Conservation (phyloP, 2,797 vertebrate genomes). For the Pseudocheirus occidentalis region DNA sequence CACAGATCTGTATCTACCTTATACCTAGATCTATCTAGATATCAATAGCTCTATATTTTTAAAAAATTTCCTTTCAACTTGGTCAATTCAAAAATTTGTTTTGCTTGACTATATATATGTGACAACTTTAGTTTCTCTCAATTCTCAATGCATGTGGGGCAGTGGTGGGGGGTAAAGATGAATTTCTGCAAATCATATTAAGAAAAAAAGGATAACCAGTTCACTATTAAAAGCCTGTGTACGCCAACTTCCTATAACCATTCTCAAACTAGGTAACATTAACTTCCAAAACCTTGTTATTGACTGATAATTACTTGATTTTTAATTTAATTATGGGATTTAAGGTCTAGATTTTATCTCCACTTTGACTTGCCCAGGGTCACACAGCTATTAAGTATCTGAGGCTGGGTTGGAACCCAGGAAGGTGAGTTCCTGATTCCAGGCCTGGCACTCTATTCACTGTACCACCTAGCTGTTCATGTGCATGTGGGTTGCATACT, state of each 20-base stretch:
- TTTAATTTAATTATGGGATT: background rate
- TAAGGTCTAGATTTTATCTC: background rate
- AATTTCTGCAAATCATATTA: background rate
- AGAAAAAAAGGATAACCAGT: background rate
- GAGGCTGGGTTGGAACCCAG: background rate
- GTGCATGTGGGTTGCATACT: background rate
- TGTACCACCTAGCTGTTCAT: background rate
- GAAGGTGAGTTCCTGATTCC: background rate
- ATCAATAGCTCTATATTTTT: background rate
- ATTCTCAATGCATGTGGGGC: background rate
- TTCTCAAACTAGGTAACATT: background rate
- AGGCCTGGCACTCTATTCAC: background rate
- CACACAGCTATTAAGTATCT: background rate
- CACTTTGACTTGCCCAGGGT: background rate
- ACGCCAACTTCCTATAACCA: background rate
- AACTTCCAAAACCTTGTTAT: background rate
- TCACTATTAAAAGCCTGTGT: background rate
- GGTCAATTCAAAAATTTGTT: too few relatives aligned
- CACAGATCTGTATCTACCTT: background rate
- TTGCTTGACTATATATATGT: too few relatives aligned
- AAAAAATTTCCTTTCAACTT: too few relatives aligned
- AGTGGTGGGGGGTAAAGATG: background rate
- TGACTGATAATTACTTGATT: background rate
- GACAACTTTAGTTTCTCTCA: background rate
- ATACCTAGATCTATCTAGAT: background rate